Evolutionary conservation across 2,888 invertebrate genomes (phyloP), one percentile per base, ranked within the genome.

Genomic region (Melitaea athalia): DNA sequence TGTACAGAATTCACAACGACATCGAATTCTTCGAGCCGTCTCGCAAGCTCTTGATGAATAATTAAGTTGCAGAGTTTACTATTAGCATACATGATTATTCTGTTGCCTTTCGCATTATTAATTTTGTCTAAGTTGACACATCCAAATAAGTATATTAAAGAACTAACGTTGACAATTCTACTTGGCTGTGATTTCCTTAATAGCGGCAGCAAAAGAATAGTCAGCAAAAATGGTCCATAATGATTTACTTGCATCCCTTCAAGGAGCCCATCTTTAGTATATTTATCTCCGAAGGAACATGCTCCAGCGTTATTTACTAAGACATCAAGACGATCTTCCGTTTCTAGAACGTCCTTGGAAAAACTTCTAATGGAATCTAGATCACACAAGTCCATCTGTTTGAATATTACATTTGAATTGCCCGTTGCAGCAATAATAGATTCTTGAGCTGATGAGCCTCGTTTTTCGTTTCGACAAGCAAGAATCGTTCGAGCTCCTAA

Each of bases 1-100:
- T 97, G 97, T 59, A 97, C 87, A 74, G 95, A 96, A 80, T 97
- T 97, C 0, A 94, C 96, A 0, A 95, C 95, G 0, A 97, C 94
- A 31, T 94, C 94, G 52, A 78, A 75, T 43, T 78, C 82, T 42
- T 74, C 61, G 10, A 85, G 70, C 50, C 78, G 76, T 45, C 78
- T 77, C 0, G 84, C 80, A 14, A 87, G 74, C 67, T 85, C 83
- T 64, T 81, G 79, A n/a, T 83, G 79, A 17, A 82, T 79, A 10
- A 85, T 68, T n/a, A 85, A 74, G 55, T 80, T 82, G 69, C 80
- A 81, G 45, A 86, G 72, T 73, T 86, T 86, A 63, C 82, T 80
- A 64, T 82, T 82, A 43, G 76, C 70, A 67, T 86, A 86, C 14
- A 68, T 33, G 3, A 64, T 52, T 17, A 47, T 14, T 42, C 68